Evolutionary conservation across 2,113 vertebrate genomes (phyloP).

Genomic region (Hucho hucho): DNA sequence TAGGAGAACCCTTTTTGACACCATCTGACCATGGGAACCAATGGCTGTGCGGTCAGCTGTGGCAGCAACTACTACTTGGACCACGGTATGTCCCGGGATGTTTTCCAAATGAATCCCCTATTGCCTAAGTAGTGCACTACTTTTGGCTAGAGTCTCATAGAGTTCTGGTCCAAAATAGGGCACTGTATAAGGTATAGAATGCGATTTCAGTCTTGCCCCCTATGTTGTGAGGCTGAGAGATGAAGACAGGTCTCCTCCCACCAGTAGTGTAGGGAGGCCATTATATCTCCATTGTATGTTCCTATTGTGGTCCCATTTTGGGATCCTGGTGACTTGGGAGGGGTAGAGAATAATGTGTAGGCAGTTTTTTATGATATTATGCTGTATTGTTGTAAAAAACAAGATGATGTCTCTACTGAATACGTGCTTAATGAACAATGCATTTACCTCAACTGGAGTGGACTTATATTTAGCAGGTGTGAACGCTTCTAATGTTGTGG

Average conservation of each 20-base stretch:
- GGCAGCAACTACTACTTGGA: constrained; percentile 84
- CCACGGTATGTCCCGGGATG: constrained; percentile 75
- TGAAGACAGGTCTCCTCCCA: too few species aligned
- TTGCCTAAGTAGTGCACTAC: too few species aligned
- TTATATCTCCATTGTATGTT: too few species aligned
- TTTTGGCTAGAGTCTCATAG: too few species aligned
- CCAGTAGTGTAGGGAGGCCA: too few species aligned
- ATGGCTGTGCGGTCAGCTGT: constrained; percentile 82
- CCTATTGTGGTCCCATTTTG: too few species aligned
- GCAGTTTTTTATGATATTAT: too few species aligned
- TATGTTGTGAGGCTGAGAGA: background rate
- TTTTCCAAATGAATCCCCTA: background rate
- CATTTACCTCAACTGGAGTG: constrained; percentile 27
- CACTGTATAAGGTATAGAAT: background rate
- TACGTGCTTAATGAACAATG: constrained; percentile 41
- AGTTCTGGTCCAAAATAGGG: too few species aligned
- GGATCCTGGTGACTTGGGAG: too few species aligned
- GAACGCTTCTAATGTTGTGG: constrained; percentile 40
- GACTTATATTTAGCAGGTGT: constrained; percentile 39
- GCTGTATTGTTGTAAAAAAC: background rate
- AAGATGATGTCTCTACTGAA: background rate
- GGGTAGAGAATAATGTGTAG: too few species aligned
- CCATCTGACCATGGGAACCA: constrained; percentile 83
- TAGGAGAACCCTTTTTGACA: constrained; percentile 38
- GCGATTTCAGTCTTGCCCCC: background rate